These are phyloP conservation scores for Trichonephila clavipes DNA, from an alignment of 1,140 invertebrate genomes.

Conservation along the genomic window DNA sequence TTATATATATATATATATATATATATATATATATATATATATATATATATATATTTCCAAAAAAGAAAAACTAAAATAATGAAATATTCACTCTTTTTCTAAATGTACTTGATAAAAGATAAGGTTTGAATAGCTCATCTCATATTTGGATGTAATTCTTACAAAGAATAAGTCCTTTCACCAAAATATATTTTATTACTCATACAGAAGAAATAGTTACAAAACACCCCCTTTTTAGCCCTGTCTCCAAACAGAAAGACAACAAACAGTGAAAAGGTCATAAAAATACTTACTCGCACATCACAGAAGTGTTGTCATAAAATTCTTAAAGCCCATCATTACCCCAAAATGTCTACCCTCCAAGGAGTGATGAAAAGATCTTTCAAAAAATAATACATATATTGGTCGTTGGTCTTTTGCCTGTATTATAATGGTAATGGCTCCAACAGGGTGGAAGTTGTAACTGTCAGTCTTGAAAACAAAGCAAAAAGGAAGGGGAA, in stretches of 20 bases:
- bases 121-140: neutral
- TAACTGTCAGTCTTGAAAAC: neutral
- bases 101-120: no score
- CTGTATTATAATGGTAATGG: slow-evolving; percentile 1
- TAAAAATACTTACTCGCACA: neutral
- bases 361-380: neutral
- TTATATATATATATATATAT: no score
- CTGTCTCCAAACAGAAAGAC: neutral
- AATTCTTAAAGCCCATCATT: slow-evolving; percentile 11
- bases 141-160: neutral
- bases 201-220: neutral
- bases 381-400: neutral
- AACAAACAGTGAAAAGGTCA: neutral
- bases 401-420: neutral
- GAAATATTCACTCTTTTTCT: no score
- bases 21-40: no score
- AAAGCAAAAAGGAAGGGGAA: neutral
- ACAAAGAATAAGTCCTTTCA: neutral
- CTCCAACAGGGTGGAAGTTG: neutral
- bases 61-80: no score
- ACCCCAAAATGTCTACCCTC: neutral
- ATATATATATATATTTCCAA: no score
- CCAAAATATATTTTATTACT: neutral
- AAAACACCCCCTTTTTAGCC: neutral
- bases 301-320: slow-evolving; percentile 9